Percentiles rank a stretch among this genome's conserved stretches.
phyloP scores from a whole-genome alignment of 2,113 vertebrate species.

The Larimichthys polyactis region DNA sequence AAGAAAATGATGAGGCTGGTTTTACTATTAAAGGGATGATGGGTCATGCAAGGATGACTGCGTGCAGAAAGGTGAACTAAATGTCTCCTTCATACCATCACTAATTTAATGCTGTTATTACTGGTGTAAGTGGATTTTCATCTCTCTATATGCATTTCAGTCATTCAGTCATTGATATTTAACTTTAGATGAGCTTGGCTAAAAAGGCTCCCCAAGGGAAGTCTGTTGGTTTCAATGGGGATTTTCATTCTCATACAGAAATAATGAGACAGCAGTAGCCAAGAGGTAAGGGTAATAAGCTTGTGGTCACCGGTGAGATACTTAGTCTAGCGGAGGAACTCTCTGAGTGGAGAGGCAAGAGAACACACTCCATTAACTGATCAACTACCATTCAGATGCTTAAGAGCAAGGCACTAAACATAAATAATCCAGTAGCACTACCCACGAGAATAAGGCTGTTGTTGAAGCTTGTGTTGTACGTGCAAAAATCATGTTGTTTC shows the following conservation, averaged over 20 bases:
- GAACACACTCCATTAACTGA: slow-evolving; percentile 47
- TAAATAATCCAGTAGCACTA: slow-evolving; percentile 46
- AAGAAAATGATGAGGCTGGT: slow-evolving; percentile 50
- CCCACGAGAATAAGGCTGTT: not conserved
- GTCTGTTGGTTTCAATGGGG: slow-evolving; percentile 43
- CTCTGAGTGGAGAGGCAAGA: slow-evolving; percentile 9
- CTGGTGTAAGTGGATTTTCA: slow-evolving; percentile 52
- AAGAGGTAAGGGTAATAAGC: slow-evolving; percentile 56
- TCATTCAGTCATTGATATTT: slow-evolving; percentile 65
- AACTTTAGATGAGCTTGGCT: slow-evolving; percentile 49
- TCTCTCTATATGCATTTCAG: slow-evolving; percentile 53
- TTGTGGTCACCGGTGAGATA: slow-evolving; percentile 50
- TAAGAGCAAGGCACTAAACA: slow-evolving; percentile 28
- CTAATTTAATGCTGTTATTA: slow-evolving; percentile 68
- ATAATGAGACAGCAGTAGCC: slow-evolving; percentile 56
- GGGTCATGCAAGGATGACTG: slow-evolving; percentile 56
- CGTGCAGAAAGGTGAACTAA: slow-evolving; percentile 56
- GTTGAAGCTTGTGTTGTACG: not conserved
- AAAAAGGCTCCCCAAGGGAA: slow-evolving; percentile 28
- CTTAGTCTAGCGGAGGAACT: slow-evolving; percentile 26
- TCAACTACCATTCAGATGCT: slow-evolving; percentile 40
- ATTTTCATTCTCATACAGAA: slow-evolving; percentile 55
- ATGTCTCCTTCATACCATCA: slow-evolving; percentile 44
- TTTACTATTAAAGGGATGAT: slow-evolving; percentile 61
- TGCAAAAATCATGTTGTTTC: not conserved